Percentiles rank a stretch among this genome's conserved stretches.
phyloP scores from a whole-genome alignment of 2,888 invertebrate species.

The Ophion ellenae region DNA sequence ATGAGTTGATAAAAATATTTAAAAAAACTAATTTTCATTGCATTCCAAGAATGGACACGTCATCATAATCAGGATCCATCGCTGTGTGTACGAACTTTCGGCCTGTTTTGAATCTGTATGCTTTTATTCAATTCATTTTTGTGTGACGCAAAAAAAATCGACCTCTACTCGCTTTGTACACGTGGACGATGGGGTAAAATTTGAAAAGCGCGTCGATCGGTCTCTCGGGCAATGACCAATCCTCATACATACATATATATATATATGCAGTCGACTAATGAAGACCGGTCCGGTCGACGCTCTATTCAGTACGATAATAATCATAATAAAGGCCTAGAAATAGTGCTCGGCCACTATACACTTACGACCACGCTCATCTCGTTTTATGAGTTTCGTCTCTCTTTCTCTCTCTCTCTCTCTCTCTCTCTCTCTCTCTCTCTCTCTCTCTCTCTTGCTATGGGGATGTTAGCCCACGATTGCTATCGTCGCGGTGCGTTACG shows the following conservation, averaged over 20 bases:
- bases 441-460: neutral
- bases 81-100: too few relatives aligned
- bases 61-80: too few relatives aligned
- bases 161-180: too few relatives aligned
- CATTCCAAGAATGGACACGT: too few relatives aligned
- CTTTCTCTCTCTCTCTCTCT: neutral
- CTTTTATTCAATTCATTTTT: too few relatives aligned
- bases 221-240: constrained; percentile 45
- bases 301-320: constrained; percentile 51
- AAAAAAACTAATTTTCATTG: too few relatives aligned
- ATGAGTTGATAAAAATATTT: too few relatives aligned
- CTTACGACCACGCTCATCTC: constrained; percentile 34
- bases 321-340: constrained; percentile 53
- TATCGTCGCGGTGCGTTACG: constrained; percentile 27
- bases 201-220: constrained; percentile 19
- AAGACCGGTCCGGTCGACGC: constrained; percentile 36
- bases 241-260: neutral
- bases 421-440: neutral
- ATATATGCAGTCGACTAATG: neutral
- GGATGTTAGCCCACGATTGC: too few relatives aligned
- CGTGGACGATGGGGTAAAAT: constrained; percentile 9
- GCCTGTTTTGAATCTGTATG: too few relatives aligned
- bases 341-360: constrained; percentile 39
- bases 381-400: constrained; percentile 39
- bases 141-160: too few relatives aligned